Evolutionary conservation across 2,888 invertebrate genomes (phyloP).

Genomic region (Azorinus chamasolen): DNA sequence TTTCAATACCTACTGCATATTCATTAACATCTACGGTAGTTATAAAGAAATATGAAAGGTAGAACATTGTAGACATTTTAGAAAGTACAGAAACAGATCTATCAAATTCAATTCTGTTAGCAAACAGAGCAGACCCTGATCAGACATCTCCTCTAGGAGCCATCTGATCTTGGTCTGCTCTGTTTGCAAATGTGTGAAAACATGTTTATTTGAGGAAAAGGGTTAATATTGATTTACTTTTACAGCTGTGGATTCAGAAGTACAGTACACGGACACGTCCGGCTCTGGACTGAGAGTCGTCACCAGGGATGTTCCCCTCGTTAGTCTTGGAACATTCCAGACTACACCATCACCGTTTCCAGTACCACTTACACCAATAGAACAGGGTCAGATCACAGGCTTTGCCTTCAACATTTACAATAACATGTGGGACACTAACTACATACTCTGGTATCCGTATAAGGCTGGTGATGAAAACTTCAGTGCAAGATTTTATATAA

Average conservation of each 20-base stretch:
- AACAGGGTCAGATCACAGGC: constrained; percentile 70
- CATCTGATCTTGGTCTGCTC: too few relatives aligned
- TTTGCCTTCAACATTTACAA: constrained; percentile 82
- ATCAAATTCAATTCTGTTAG: too few relatives aligned
- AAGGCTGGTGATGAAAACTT: constrained; percentile 65
- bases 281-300: constrained; percentile 66
- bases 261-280: constrained; percentile 50
- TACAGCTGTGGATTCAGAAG: constrained; percentile 68
- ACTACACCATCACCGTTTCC: constrained; percentile 77
- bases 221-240: too few relatives aligned
- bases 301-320: constrained; percentile 76
- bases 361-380: constrained; percentile 77
- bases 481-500: constrained; percentile 72
- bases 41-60: too few relatives aligned
- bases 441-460: constrained; percentile 84
- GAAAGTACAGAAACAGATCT: too few relatives aligned
- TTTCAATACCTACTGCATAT: too few relatives aligned
- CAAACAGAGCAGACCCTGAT: too few relatives aligned
- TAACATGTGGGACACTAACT: constrained; percentile 85
- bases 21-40: too few relatives aligned
- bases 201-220: too few relatives aligned
- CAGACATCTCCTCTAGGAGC: too few relatives aligned
- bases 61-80: too few relatives aligned
- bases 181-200: too few relatives aligned
- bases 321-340: constrained; percentile 66